Base-by-base conservation (phyloP, 2,797 vertebrate species). In the Schizothorax lantsangensis region DNA sequence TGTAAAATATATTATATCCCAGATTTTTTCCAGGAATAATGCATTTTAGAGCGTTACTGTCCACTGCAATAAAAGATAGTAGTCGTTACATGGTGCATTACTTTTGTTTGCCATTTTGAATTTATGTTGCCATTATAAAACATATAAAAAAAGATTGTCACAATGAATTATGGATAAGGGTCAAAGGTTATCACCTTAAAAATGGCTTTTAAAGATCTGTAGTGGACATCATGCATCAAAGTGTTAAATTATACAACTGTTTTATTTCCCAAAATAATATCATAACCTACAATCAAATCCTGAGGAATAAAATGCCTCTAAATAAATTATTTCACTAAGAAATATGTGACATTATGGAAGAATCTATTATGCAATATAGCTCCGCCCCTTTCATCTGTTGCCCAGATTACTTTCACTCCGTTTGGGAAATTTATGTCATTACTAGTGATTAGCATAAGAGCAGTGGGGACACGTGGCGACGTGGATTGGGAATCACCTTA, bases 41-140 rank as follows among this genome's bases (percentile, higher is more conserved):
- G 23, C 23, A 59, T 36, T 68, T 68, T 4, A 68, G 15, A 68
- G 33, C 8, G 8, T 36, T 19, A 68, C 15, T 68, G 64, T 36
- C 30, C 30, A 17, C 15, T 36, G 64, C 64, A 68, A 36, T 36
- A 19, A 68, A 19, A 62, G 2, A 30, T 43, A 21, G 38, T 45
- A 30, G 15, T 80, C 21, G 38, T 45, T 30, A 30, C 6, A n/a
- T 79, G 36, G 33, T 45, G n/a, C n/a, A 45, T 79, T 38, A 2
- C n/a, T 62, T 64, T 79, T 45, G 57, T 45, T 79, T 79, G n/a
- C n/a, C 9, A 45, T 80, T 64, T 79, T 26, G 1, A 33, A 36
- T 33, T 33, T 66, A 8, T 33, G 14, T 66, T 66, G 30, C 64
- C 26, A 8, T 66, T 17, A 66, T 68, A 36, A 68, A 68, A 19